Evolutionary conservation across 2,888 invertebrate genomes (phyloP).

Genomic region (Microctonus aethiopoides): DNA sequence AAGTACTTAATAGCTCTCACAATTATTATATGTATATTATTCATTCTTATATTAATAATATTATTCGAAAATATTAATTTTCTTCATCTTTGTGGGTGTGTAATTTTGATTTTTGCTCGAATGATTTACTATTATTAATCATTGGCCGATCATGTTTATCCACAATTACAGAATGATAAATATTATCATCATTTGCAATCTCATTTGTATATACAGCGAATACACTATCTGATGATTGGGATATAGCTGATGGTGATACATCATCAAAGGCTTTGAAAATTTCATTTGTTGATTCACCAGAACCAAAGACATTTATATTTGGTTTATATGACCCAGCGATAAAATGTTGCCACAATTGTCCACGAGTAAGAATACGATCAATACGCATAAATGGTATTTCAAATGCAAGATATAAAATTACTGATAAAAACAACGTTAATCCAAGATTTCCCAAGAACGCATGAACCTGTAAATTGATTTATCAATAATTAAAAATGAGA

Average conservation of each 20-base stretch:
- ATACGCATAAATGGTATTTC: conserved; percentile 59
- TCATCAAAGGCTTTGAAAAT: conserved; percentile 49
- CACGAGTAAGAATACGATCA: conserved; percentile 35
- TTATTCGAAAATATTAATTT: not conserved
- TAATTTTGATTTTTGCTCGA: not conserved
- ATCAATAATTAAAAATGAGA: not conserved
- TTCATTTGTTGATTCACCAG: conserved; percentile 43
- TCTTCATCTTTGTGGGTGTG: not conserved
- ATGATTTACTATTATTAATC: no score
- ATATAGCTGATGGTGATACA: conserved; percentile 36
- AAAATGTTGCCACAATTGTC: not conserved
- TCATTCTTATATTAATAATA: not conserved
- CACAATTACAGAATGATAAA: no score
- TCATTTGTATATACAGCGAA: conserved; percentile 27
- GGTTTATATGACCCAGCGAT: conserved; percentile 19
- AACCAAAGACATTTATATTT: conserved; percentile 36
- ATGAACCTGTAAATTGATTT: conserved; percentile 45
- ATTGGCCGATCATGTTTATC: no score
- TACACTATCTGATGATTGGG: conserved; percentile 38
- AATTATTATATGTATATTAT: not conserved
- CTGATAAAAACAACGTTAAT: conserved; percentile 51
- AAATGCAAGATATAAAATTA: conserved; percentile 51
- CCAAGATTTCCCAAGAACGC: conserved; percentile 54
- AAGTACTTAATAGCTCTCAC: not conserved
- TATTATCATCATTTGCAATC: not conserved